phyloP scores from a whole-genome alignment of 2,113 vertebrate species.

The Sprattus sprattus region DNA sequence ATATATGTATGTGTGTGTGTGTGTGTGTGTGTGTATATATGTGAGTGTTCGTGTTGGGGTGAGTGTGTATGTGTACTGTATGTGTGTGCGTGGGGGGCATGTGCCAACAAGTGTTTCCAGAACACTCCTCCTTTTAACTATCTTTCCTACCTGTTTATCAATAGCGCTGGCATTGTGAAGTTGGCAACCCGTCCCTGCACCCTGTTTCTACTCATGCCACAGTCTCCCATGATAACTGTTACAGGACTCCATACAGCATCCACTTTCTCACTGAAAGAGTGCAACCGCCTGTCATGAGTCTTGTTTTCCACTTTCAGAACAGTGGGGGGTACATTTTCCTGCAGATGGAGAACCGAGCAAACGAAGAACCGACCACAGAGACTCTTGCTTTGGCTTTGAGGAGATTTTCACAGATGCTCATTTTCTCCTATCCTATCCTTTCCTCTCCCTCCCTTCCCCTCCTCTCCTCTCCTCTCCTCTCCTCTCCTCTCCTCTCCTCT shows the following conservation, averaged over 20 bases:
- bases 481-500: not conserved
- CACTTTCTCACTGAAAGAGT: not conserved
- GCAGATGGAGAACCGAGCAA: not conserved
- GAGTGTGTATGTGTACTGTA: not conserved
- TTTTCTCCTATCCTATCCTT: not conserved
- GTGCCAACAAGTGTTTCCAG: not conserved
- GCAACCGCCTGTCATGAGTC: not conserved
- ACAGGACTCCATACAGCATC: not conserved
- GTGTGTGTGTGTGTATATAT: no score
- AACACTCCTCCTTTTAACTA: not conserved
- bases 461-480: not conserved
- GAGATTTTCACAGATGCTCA: constrained; percentile 9
- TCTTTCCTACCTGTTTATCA: not conserved
- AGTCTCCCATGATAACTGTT: not conserved
- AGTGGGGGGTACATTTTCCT: not conserved
- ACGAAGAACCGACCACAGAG: not conserved
- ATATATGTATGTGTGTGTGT: not conserved
- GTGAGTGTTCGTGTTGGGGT: no score
- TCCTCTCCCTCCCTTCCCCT: not conserved
- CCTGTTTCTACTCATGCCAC: not conserved
- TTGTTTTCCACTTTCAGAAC: not conserved
- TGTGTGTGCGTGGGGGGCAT: not conserved
- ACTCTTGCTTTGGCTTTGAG: not conserved
- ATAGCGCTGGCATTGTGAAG: not conserved
- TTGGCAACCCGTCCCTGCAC: not conserved